Conservation (phyloP, 2,888 invertebrate genomes). For the Pedicia rivosa region DNA sequence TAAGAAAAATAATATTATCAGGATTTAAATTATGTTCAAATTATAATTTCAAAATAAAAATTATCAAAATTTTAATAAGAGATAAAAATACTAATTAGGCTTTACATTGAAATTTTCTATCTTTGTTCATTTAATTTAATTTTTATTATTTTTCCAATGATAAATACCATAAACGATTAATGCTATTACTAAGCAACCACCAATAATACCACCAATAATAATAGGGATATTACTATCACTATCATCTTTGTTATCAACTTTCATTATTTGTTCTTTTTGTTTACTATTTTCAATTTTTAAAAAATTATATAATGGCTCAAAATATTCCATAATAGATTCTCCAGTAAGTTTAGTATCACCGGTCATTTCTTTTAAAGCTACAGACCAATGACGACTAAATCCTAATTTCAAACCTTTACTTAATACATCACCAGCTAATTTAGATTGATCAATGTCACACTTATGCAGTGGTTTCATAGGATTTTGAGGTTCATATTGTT, state of each 20-base stretch:
- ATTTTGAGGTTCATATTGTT: conserved; percentile 38
- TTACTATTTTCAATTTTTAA: conserved; percentile 33
- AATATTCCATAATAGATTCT: conserved; percentile 38
- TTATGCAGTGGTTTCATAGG: conserved; percentile 48
- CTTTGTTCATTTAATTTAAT: too few species aligned
- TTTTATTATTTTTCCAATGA: too few species aligned
- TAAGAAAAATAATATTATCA: too few species aligned
- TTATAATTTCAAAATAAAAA: too few species aligned
- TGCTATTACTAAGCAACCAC: neutral
- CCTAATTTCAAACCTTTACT: conserved; percentile 34
- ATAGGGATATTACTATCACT: neutral
- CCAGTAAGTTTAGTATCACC: conserved; percentile 37
- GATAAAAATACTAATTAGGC: too few species aligned
- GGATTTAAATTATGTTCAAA: too few species aligned
- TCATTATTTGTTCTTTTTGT: conserved; percentile 11
- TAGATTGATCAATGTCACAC: conserved; percentile 52
- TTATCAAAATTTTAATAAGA: too few species aligned
- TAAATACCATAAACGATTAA: neutral
- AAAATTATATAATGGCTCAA: conserved; percentile 37
- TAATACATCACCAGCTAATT: conserved; percentile 46
- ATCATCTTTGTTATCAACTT: neutral
- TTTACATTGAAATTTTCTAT: too few species aligned
- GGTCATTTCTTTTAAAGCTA: conserved; percentile 40
- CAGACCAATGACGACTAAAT: conserved; percentile 36
- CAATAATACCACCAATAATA: neutral